Base-by-base conservation (phyloP, 2,797 vertebrate genomes). In the Sebastes goodei region DNA sequence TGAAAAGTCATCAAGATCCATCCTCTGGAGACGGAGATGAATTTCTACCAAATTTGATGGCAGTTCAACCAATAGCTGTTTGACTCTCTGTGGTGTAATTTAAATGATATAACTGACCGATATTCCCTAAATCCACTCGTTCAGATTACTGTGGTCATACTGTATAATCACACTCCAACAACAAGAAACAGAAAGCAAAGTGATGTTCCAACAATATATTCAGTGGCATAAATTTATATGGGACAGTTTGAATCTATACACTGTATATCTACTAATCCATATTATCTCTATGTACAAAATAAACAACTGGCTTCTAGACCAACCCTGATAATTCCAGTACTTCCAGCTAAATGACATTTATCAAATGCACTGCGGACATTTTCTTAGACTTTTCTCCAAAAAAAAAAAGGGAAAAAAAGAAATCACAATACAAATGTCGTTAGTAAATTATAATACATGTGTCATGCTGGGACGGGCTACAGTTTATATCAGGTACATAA, bases 201-300 rank as follows among this genome's bases (percentile, higher is more conserved):
- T 64, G 74, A 85, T 63, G 30, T 67, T 88, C 63, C 65, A 85
- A 65, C 57, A 73, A 74, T 90, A 87, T 93, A 86, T 92, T 94
- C 71, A 87, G 86, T 83, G 70, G 56, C 81, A 88, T 77, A 80
- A 78, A 74, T 81, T 80, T 69, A 85, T 85, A 81, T 64, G 49
- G 42, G 71, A 80, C 81, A 84, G 35, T n/a, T 89, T 67, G 84
- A 84, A 75, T 72, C 76, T 73, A 55, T 85, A 84, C 65, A 70
- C 55, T 80, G 69, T 72, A 77, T 42, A 73, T 85, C 61, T 70
- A 67, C 66, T 77, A 30, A 83, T 91, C 14, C 72, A 87, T 74
- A 75, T 64, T 12, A 87, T 92, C 80, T 91, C 52, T 92, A 89
- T 88, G 30, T 94, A 93, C 91, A 93, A 89, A 92, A 93, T 92